Percentiles rank a stretch among this genome's conserved stretches.
These are phyloP conservation scores for Megastigmus dorsalis DNA, from an alignment of 2,888 invertebrate genomes.

Conservation along the genomic window DNA sequence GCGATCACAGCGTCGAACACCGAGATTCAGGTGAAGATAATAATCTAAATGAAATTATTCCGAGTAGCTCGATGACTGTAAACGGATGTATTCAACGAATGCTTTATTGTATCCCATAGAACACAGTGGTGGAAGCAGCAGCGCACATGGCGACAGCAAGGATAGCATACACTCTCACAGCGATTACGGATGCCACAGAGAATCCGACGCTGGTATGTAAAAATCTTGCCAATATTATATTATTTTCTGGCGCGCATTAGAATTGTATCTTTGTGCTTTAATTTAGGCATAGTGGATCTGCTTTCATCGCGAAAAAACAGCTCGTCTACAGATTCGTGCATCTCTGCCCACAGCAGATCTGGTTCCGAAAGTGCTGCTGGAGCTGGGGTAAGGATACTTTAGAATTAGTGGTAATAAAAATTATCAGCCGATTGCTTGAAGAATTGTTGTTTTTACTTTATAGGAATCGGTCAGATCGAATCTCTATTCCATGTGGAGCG, in stretches of 20 bases:
- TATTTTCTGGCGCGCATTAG: background rate
- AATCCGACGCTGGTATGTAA: constrained; percentile 68
- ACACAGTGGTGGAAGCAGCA: constrained; percentile 70
- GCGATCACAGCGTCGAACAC: constrained; percentile 71
- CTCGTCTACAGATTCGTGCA: constrained; percentile 79
- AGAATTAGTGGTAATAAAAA: too few relatives aligned
- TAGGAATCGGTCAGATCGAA: constrained; percentile 73
- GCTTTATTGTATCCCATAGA: constrained; percentile 56
- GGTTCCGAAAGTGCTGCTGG: constrained; percentile 76
- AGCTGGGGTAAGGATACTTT: constrained; percentile 66
- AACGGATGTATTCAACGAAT: too few relatives aligned
- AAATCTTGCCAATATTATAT: background rate
- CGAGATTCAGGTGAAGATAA: constrained; percentile 67
- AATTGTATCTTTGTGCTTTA: background rate
- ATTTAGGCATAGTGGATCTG: constrained; percentile 63
- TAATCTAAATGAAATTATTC: background rate
- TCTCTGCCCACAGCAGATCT: constrained; percentile 78
- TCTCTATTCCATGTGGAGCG: constrained; percentile 76
- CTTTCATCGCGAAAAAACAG: constrained; percentile 78
- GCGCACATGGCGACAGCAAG: constrained; percentile 70
- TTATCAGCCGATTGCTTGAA: too few relatives aligned
- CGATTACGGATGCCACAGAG: constrained; percentile 67
- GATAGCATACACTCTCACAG: constrained; percentile 70
- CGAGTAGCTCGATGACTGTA: too few relatives aligned
- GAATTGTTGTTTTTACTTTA: constrained; percentile 41